Percentiles rank a stretch among this genome's conserved stretches.
Evolutionary conservation across 2,888 invertebrate species (phyloP).

Genomic region (Opisthograptis luteolata): DNA sequence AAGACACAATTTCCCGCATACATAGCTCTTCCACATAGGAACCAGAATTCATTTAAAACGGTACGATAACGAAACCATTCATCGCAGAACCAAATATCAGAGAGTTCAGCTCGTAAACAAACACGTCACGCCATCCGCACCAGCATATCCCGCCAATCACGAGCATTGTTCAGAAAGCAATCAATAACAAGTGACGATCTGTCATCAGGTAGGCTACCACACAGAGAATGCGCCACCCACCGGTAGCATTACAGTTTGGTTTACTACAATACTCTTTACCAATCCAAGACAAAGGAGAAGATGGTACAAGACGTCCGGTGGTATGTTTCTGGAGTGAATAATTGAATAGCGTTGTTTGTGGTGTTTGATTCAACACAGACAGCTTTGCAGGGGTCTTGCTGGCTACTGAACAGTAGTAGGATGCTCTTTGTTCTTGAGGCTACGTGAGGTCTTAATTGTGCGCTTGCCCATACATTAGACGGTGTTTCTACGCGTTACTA

Average conservation of each 20-base stretch:
- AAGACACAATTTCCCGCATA: no score
- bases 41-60: background rate
- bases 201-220: constrained; percentile 65
- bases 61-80: background rate
- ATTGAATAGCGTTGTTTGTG: constrained; percentile 72
- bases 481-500: constrained; percentile 54
- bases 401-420: constrained; percentile 73
- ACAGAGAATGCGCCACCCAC: constrained; percentile 66
- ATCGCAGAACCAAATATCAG: constrained; percentile 3
- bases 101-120: background rate
- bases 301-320: constrained; percentile 38
- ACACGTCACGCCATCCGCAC: background rate
- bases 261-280: constrained; percentile 65
- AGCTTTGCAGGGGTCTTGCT: constrained; percentile 56
- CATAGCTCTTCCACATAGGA: background rate
- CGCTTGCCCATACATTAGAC: constrained; percentile 62
- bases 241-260: constrained; percentile 77
- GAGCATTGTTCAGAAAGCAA: constrained; percentile 55
- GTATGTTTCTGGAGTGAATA: constrained; percentile 52
- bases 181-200: constrained; percentile 70
- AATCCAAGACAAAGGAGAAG: constrained; percentile 59
- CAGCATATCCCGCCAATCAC: constrained; percentile 33
- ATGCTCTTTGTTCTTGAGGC: constrained; percentile 65
- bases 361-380: constrained; percentile 68
- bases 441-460: constrained; percentile 71